Conservation (phyloP, 2,797 vertebrate genomes). For the Micrastur ruficollis region DNA sequence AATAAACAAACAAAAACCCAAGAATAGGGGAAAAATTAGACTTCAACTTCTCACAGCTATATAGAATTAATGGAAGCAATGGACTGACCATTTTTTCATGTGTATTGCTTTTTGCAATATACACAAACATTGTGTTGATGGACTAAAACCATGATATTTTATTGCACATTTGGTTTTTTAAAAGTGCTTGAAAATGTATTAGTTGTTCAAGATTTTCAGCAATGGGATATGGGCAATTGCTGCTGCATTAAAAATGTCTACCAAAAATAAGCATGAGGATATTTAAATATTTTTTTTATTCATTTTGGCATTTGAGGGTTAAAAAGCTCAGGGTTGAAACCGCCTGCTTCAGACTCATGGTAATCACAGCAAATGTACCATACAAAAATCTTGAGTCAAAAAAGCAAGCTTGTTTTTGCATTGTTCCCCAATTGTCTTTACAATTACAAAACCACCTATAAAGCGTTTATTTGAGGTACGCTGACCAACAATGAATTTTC, state of each 20-base stretch:
- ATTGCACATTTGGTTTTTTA: slow-evolving; percentile 31
- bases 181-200: slow-evolving; percentile 25
- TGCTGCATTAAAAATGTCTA: not conserved
- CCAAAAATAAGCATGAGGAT: not conserved
- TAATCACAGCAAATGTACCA: slow-evolving; percentile 21
- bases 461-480: not conserved
- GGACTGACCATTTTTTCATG: not conserved
- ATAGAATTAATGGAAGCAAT: not conserved
- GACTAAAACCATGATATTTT: slow-evolving; percentile 34
- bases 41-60: not conserved
- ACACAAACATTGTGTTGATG: not conserved
- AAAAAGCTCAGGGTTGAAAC: slow-evolving; percentile 16
- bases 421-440: not conserved
- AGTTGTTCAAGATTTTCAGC: slow-evolving; percentile 37
- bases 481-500: slow-evolving; percentile 21
- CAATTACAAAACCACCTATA: slow-evolving; percentile 6
- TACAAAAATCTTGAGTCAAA: slow-evolving; percentile 5
- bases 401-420: slow-evolving; percentile 34
- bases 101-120: slow-evolving; percentile 8
- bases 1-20: not conserved
- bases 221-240: not conserved
- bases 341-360: slow-evolving; percentile 44
- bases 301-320: not conserved
- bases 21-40: not conserved
- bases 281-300: not conserved